Conservation (phyloP, 2,888 invertebrate species). For the Cyrtodaria siliqua region DNA sequence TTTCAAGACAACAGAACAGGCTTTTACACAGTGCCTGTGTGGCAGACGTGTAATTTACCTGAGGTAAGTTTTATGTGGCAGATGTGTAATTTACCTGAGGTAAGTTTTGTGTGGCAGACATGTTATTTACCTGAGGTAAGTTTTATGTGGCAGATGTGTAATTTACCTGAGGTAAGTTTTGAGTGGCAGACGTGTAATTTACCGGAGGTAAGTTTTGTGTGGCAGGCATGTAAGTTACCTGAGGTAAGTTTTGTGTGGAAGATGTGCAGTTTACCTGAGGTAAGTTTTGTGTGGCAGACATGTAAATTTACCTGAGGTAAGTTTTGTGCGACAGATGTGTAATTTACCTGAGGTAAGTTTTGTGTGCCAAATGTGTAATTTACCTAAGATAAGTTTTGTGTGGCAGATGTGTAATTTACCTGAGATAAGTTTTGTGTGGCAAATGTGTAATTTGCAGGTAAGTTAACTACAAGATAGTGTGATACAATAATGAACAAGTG, state of each 20-base stretch:
- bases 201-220: conserved; percentile 60
- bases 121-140: conserved; percentile 74
- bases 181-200: conserved; percentile 2
- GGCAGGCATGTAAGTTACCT: conserved; percentile 73
- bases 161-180: conserved; percentile 6
- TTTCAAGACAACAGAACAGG: conserved; percentile 74
- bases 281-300: conserved; percentile 74
- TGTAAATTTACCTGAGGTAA: conserved; percentile 74
- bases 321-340: conserved; percentile 73
- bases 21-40: conserved; percentile 75
- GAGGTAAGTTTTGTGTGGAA: too few species aligned
- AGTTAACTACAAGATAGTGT: too few species aligned
- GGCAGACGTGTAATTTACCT: conserved; percentile 73
- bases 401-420: neutral
- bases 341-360: conserved; percentile 76
- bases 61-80: conserved; percentile 78
- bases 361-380: conserved; percentile 71
- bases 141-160: neutral
- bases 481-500: too few species aligned
- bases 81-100: conserved; percentile 72
- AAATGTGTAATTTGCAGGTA: neutral
- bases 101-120: conserved; percentile 74
- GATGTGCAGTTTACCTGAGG: too few species aligned
- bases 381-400: conserved; percentile 69
- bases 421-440: conserved; percentile 11